Base-by-base conservation (phyloP, 2,888 invertebrate genomes). In the Amiota minor region DNA sequence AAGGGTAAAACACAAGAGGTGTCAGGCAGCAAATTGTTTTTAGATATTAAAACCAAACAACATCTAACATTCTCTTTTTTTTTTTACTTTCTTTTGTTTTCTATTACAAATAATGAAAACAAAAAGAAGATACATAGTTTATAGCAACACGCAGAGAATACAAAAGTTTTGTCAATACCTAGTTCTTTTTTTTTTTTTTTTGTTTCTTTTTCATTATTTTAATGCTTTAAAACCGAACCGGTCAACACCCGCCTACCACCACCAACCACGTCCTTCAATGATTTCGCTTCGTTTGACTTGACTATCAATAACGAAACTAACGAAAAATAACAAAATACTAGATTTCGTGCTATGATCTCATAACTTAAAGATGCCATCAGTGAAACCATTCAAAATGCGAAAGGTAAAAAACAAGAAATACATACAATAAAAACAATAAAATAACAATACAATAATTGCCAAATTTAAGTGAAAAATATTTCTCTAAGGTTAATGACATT, bases 131-230 rank as follows among this genome's bases (percentile, higher is more conserved):
- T 83, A 77, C 79, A 77, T 75, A 73, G 61, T 65, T 53, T n/a
- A 65, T n/a, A 55, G 18, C 20, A 47, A 61, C 11, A 11, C 47
- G 35, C 35, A 35, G 35, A 35, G 35, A 50, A 50, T 16, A 23
- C 14, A 69, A 75, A 76, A 53, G 78, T 82, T 85, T 83, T 85
- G 84, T 85, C 85, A 85, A 83, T 85, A 82, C 35, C n/a, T n/a
- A n/a, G n/a, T n/a, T n/a, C n/a, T n/a, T n/a, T n/a, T n/a, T n/a
- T n/a, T 73, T 49, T 70, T 72, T 70, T 55, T n/a, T 10, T 50
- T 3, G 1, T 2, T 35, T 35, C 35, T 8, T 35, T 35, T 35
- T 35, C 35, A 35, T 35, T 35, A 35, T 35, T 35, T 35, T 35
- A 35, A 35, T 35, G 35, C 35, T 35, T 35, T 35, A 35, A 35